Evolutionary conservation across 1,140 invertebrate species (phyloP).

Genomic region (Anoplophora glabripennis): DNA sequence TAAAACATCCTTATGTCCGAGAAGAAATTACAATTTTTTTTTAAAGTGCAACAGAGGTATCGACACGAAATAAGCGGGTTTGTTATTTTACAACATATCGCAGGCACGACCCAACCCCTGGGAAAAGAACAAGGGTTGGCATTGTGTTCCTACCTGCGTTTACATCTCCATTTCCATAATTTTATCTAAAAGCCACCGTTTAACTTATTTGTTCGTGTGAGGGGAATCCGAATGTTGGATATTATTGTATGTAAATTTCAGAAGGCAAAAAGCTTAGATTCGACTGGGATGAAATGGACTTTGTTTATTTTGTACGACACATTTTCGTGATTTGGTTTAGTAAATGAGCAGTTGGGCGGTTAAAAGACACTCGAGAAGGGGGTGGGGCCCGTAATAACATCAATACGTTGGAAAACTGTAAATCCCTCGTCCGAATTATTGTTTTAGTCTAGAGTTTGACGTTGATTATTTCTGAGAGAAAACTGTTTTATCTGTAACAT

Average conservation of each 20-base stretch:
- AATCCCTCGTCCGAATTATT: too few species aligned
- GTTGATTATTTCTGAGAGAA: too few species aligned
- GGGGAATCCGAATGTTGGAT: constrained; percentile 23
- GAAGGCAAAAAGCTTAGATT: not conserved
- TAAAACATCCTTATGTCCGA: too few species aligned
- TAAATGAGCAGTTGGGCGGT: too few species aligned
- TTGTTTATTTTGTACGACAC: too few species aligned
- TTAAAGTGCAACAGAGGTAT: not conserved
- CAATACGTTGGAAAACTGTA: too few species aligned
- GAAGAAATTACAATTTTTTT: too few species aligned
- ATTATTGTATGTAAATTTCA: constrained; percentile 27
- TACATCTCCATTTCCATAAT: constrained; percentile 24
- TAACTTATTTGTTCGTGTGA: constrained; percentile 22
- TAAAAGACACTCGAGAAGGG: too few species aligned
- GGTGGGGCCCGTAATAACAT: too few species aligned
- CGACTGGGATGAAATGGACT: constrained; percentile 3
- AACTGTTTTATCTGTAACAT: too few species aligned
- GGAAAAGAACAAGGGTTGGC: constrained; percentile 7
- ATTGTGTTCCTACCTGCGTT: constrained; percentile 12
- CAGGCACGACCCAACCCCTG: not conserved
- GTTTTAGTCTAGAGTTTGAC: too few species aligned
- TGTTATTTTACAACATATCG: constrained; percentile 11
- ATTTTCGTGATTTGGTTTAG: too few species aligned
- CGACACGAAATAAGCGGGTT: constrained; percentile 1
- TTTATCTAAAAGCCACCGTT: constrained; percentile 26